Evolutionary conservation across 2,797 vertebrate species (phyloP), one percentile per base, ranked within the genome.

Genomic region (Chelon auratus): DNA sequence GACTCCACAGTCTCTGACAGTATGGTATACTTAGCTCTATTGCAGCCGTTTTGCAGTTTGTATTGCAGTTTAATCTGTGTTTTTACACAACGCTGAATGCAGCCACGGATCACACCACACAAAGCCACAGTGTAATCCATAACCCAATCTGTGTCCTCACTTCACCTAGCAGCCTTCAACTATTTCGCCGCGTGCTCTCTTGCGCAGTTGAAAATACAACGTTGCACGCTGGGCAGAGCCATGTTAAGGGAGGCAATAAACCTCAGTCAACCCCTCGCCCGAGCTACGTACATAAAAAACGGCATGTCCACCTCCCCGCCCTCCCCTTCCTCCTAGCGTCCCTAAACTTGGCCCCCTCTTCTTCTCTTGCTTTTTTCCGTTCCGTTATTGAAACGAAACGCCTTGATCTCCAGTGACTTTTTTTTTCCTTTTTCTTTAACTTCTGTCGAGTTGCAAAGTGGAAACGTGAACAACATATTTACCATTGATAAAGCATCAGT

Each of bases 251-350:
- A 78, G 79, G 71, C 50, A 55, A 50, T 81, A 85, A 84, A 82
- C 85, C 81, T 80, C 72, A 82, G 71, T 71, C 80, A 75, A 83
- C 72, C 80, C 62, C 76, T 84, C 72, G 71, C 66, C 72, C 67
- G 47, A 48, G 61, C 52, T 17, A 36, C 20, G 37, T 75, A 55
- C 62, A 67, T 84, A 74, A 87, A 84, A 26, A 78, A 59, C 68
- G 63, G 61, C 78, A 65, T 30, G 50, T 54, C 40, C 24, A 68
- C 67, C 60, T 50, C 56, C 57, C 48, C 15, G 48, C 58, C 55
- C 56, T 62, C 39, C 60, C 70, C 77, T 39, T 36, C 24, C 26
- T 78, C 18, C 43, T 45, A 33, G 30, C 7, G 30, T 64, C 52
- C 20, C 30, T 37, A 61, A 62, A 72, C 55, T 55, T 12, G 2